A percentile compares a stretch with the other conserved stretches of the same genome.
Evolutionary conservation across 1,140 invertebrate genomes (phyloP).

Genomic region (Daktulosphaira vitifoliae): DNA sequence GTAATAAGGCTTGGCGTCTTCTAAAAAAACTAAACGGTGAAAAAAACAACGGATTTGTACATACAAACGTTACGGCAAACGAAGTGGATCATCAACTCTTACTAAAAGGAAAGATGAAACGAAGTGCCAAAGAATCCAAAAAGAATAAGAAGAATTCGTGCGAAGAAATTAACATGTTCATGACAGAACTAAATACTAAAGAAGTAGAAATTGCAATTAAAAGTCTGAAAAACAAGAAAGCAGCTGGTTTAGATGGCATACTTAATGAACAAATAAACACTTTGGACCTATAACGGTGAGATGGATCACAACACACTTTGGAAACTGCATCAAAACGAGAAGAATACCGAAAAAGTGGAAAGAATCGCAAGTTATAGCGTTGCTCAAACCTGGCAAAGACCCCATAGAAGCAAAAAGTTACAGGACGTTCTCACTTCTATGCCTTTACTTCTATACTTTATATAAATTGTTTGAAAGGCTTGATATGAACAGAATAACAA

Average conservation of each 20-base stretch:
- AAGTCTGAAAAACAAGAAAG: not conserved
- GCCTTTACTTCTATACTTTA: too few species aligned
- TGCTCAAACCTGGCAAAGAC: conserved; percentile 36
- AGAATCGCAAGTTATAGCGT: conserved; percentile 33
- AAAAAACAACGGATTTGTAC: not conserved
- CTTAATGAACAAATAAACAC: conserved; percentile 20
- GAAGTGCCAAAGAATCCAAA: not conserved
- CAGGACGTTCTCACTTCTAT: conserved; percentile 34
- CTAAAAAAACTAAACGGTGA: not conserved
- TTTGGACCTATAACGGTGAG: not conserved
- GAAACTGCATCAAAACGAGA: conserved; percentile 9
- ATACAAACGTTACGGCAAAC: not conserved
- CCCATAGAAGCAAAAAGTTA: conserved; percentile 34
- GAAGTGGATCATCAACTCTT: conserved; percentile 8
- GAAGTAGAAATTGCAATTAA: not conserved
- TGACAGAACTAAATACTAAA: not conserved
- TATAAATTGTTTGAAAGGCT: conserved; percentile 34
- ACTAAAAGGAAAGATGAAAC: not conserved
- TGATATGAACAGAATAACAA: conserved; percentile 24
- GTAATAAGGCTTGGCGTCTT: not conserved
- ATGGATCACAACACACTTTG: conserved; percentile 2
- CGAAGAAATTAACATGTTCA: not conserved
- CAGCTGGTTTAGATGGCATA: conserved; percentile 1
- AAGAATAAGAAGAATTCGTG: not conserved
- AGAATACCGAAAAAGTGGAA: conserved; percentile 30